Conservation (phyloP, 2,797 vertebrate species). For the Ceyx erithaca region DNA sequence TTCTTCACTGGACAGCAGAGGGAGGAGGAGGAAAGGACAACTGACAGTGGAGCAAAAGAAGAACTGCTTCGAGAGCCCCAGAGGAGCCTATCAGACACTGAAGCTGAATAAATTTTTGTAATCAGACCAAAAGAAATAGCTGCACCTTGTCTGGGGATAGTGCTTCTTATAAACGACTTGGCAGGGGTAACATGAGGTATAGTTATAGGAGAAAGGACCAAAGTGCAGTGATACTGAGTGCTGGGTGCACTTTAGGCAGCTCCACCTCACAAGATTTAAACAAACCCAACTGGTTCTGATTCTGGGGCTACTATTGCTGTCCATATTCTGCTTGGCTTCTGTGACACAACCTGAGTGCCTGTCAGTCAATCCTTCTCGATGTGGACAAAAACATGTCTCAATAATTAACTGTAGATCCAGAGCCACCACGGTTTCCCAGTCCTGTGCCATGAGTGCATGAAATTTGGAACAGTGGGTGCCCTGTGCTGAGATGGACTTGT, state of each 20-base stretch:
- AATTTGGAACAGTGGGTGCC: not conserved
- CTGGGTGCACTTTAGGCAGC: not conserved
- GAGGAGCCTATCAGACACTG: not conserved
- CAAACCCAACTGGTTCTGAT: not conserved
- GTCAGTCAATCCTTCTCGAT: not conserved
- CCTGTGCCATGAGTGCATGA: fast-evolving
- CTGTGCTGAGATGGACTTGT: not conserved
- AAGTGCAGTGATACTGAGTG: not conserved
- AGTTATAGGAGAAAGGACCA: not conserved
- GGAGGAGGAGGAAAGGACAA: constrained; percentile 57
- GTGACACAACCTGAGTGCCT: not conserved
- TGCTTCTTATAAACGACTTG: not conserved
- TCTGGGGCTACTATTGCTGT: not conserved
- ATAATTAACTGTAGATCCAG: not conserved
- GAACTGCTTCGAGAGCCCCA: not conserved
- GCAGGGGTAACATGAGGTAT: not conserved
- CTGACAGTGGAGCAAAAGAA: not conserved
- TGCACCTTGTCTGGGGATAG: not conserved
- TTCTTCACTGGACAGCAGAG: constrained; percentile 67
- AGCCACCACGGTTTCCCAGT: not conserved
- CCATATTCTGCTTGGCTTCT: not conserved
- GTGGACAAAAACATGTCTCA: not conserved
- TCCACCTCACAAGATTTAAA: not conserved
- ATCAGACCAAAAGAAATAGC: not conserved
- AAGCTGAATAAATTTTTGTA: not conserved